These are phyloP conservation scores for Euglossa dilemma DNA, from an alignment of 1,140 invertebrate genomes.

Conservation along the genomic window DNA sequence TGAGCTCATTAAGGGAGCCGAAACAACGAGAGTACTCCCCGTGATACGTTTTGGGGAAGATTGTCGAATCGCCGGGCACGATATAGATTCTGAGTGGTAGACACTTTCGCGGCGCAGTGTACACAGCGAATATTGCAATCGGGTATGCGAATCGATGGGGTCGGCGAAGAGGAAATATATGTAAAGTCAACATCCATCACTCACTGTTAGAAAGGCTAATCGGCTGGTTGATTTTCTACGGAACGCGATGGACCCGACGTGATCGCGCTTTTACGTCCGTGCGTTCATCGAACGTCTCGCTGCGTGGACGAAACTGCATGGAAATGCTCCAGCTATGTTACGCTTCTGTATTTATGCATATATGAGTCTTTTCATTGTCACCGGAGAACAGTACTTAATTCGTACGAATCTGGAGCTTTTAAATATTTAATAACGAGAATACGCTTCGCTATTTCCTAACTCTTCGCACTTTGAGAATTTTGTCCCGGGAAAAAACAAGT, in stretches of 20 bases:
- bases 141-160: constrained; percentile 66
- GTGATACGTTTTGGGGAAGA: constrained; percentile 74
- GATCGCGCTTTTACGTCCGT: background rate
- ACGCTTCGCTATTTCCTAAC: background rate
- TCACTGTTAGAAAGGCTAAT: constrained; percentile 69
- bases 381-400: background rate
- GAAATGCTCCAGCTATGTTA: background rate
- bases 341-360: background rate
- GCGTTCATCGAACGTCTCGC: constrained; percentile 22
- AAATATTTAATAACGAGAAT: background rate
- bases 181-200: constrained; percentile 72
- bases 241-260: constrained; percentile 44
- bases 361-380: background rate
- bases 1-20: constrained; percentile 41
- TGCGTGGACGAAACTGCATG: background rate
- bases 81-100: constrained; percentile 60
- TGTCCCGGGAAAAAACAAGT: too few species aligned
- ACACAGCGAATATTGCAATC: constrained; percentile 70
- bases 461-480: too few species aligned
- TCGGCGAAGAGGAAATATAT: constrained; percentile 69
- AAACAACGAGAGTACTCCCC: constrained; percentile 33
- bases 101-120: constrained; percentile 63
- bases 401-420: background rate
- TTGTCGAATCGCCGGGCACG: constrained; percentile 80
- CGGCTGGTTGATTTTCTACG: constrained; percentile 66